Percentiles rank a stretch among this genome's conserved stretches.
Evolutionary conservation across 2,797 vertebrate species (phyloP).

Genomic region (Cirrhinus molitorella): DNA sequence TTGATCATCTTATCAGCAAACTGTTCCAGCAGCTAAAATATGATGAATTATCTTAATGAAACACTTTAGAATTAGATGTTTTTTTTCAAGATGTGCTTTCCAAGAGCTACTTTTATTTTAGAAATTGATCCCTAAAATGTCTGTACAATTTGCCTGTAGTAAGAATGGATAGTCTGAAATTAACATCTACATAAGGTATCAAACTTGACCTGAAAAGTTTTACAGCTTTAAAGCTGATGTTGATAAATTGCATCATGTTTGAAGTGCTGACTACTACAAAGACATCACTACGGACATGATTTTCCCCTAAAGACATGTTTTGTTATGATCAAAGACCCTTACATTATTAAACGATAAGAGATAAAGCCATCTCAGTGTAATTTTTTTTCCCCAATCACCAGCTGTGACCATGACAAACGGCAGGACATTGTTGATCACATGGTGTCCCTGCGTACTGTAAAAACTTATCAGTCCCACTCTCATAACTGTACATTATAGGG

Average conservation of each 20-base stretch:
- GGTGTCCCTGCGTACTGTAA: not conserved
- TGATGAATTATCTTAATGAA: slow-evolving; percentile 16
- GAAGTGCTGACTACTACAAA: not conserved
- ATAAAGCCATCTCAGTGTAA: not conserved
- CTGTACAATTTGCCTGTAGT: not conserved
- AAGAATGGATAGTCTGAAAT: not conserved
- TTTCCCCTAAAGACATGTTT: not conserved
- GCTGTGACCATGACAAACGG: not conserved
- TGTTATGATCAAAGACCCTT: not conserved
- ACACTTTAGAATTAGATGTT: not conserved
- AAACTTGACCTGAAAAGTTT: slow-evolving; percentile 3
- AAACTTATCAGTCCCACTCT: not conserved
- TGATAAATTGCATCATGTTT: not conserved
- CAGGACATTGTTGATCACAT: slow-evolving; percentile 10
- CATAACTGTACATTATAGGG: too few species aligned
- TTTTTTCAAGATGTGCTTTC: not conserved
- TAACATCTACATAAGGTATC: not conserved
- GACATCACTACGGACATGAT: not conserved
- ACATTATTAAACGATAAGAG: not conserved
- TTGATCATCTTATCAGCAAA: not conserved
- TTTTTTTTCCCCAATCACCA: not conserved
- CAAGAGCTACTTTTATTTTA: not conserved
- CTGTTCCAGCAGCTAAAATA: not conserved
- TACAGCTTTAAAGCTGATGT: not conserved
- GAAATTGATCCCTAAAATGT: not conserved